These are phyloP conservation scores for Pinna nobilis DNA, from an alignment of 1,140 invertebrate genomes.

Conservation along the genomic window DNA sequence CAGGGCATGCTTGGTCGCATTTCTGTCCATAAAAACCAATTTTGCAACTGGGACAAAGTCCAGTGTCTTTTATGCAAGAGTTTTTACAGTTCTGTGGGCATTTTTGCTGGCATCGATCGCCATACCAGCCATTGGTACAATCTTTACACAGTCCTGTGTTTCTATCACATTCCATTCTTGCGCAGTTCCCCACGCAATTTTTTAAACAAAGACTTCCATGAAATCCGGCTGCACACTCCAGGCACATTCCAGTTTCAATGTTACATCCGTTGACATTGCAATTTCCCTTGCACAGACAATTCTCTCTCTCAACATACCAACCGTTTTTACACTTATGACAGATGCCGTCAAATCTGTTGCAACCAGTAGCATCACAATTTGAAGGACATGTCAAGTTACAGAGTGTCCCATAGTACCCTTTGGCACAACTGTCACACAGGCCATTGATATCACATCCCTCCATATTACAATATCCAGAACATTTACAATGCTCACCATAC, in stretches of 20 bases:
- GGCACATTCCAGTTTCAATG: slow-evolving; percentile 1
- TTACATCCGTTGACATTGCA: slow-evolving; percentile 9
- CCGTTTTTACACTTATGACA: slow-evolving; percentile 4
- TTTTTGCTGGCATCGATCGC: slow-evolving; percentile 14
- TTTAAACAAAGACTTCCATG: slow-evolving; percentile 12
- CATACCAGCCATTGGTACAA: slow-evolving; percentile 22
- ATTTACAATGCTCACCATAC: slow-evolving; percentile 24
- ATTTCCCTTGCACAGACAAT: slow-evolving; percentile 23
- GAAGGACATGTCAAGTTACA: slow-evolving; percentile 17
- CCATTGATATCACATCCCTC: slow-evolving; percentile 5
- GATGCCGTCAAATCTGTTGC: slow-evolving; percentile 2
- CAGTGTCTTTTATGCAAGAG: not conserved
- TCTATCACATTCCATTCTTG: not conserved
- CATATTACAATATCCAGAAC: slow-evolving; percentile 21
- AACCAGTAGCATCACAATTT: slow-evolving; percentile 18
- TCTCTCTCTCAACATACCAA: slow-evolving; percentile 20
- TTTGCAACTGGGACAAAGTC: slow-evolving; percentile 13
- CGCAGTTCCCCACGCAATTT: slow-evolving; percentile 13
- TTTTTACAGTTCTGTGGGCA: slow-evolving; percentile 24
- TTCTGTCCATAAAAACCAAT: slow-evolving; percentile 5
- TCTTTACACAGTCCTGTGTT: not conserved
- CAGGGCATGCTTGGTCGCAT: slow-evolving; percentile 17
- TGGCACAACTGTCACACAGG: slow-evolving; percentile 4
- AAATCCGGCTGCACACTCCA: slow-evolving; percentile 2
- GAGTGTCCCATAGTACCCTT: slow-evolving; percentile 1